Evolutionary conservation across 2,888 invertebrate species (phyloP).

Genomic region (Mythimna pallens): DNA sequence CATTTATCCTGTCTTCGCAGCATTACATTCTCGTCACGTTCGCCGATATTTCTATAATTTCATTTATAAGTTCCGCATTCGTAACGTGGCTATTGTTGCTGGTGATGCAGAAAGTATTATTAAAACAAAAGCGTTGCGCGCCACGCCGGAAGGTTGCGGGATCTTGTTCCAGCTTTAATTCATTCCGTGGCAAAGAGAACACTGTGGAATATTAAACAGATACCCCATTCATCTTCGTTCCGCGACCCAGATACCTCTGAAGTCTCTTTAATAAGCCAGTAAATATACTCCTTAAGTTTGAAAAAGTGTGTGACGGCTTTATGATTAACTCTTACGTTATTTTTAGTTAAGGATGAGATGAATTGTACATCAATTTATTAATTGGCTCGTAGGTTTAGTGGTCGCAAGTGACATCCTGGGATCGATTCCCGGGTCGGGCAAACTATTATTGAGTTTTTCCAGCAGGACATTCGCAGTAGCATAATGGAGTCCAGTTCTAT

Average conservation of each 20-base stretch:
- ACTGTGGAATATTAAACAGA: conserved; percentile 77
- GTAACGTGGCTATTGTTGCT: conserved; percentile 38
- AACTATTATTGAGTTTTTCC: not conserved
- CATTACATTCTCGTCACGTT: conserved; percentile 53
- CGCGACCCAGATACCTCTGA: conserved; percentile 73
- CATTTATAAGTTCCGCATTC: conserved; percentile 51
- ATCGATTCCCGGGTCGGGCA: not conserved
- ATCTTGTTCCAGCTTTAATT: conserved; percentile 78
- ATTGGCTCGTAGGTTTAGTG: not conserved
- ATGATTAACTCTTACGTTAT: conserved; percentile 19
- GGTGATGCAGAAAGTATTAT: conserved; percentile 59
- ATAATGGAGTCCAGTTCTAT: not conserved
- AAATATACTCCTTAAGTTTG: conserved; percentile 55
- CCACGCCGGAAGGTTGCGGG: conserved; percentile 60
- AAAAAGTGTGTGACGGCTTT: conserved; percentile 23
- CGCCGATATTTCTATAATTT: conserved; percentile 52
- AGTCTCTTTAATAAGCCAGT: conserved; percentile 60
- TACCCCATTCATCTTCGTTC: conserved; percentile 73
- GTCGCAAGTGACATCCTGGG: not conserved
- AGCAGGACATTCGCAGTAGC: too few relatives aligned
- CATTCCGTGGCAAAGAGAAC: conserved; percentile 70
- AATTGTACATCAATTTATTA: conserved; percentile 13
- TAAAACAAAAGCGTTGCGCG: conserved; percentile 54
- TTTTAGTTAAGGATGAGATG: conserved; percentile 15
- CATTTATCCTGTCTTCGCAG: conserved; percentile 30